phyloP scores from a whole-genome alignment of 92 coral and sea anemone genomes.

The Porites evermanni region DNA sequence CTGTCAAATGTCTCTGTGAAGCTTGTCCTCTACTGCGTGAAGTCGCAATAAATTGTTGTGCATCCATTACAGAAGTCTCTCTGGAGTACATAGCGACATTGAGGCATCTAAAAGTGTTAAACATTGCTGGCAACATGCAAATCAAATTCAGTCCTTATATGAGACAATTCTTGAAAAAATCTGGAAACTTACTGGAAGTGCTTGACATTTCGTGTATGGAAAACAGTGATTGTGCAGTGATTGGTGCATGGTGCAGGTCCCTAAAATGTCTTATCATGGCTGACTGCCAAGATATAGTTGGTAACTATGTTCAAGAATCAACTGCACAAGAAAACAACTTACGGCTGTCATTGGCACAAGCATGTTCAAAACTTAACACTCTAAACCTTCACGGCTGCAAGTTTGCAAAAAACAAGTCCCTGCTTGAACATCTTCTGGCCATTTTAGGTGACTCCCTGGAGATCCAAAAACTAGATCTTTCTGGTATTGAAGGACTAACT shows the following conservation, averaged over 20 bases:
- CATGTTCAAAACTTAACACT: constrained; percentile 60
- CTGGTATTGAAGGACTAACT: constrained; percentile 54
- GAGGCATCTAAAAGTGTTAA: constrained; percentile 48
- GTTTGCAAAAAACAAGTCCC: constrained; percentile 47
- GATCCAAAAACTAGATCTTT: constrained; percentile 56
- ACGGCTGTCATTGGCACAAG: constrained; percentile 48
- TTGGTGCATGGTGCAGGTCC: constrained; percentile 58
- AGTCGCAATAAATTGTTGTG: constrained; percentile 61
- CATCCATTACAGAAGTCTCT: constrained; percentile 39
- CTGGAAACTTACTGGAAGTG: constrained; percentile 52
- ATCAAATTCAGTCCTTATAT: constrained; percentile 53
- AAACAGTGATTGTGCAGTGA: constrained; percentile 49
- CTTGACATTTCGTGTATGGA: constrained; percentile 57
- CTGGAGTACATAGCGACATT: constrained; percentile 44
- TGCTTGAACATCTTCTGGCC: constrained; percentile 61
- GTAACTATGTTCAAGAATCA: constrained; percentile 30
- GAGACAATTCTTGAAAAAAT: constrained; percentile 53
- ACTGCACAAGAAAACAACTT: not conserved
- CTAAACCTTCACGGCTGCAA: constrained; percentile 65
- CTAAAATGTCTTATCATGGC: constrained; percentile 56
- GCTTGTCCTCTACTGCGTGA: constrained; percentile 61
- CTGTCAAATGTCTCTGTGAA: constrained; percentile 49
- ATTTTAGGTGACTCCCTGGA: constrained; percentile 45
- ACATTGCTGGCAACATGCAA: constrained; percentile 47
- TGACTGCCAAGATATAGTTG: constrained; percentile 59